Percentiles rank a stretch among this genome's conserved stretches.
phyloP scores from a whole-genome alignment of 2,113 vertebrate species.

The Proteles cristata region DNA sequence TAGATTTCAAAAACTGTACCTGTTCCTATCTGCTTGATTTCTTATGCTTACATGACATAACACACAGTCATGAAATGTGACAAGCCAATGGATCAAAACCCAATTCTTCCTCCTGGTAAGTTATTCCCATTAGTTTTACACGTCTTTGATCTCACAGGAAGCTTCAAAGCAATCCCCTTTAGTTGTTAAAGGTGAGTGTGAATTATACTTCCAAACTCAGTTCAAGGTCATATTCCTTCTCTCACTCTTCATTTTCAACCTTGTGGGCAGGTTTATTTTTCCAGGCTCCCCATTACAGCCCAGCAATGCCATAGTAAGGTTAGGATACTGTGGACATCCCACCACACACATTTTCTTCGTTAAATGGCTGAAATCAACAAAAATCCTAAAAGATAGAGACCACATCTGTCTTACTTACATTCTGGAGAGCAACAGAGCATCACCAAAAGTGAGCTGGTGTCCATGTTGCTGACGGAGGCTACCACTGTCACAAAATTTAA shows the following conservation, averaged over 20 bases:
- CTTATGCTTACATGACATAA: neutral
- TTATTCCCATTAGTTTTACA: neutral
- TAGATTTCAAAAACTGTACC: neutral
- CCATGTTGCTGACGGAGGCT: accelerated
- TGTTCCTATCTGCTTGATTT: neutral
- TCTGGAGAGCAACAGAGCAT: neutral
- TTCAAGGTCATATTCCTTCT: neutral
- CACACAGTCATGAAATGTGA: neutral
- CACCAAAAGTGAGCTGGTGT: neutral
- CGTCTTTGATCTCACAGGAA: neutral
- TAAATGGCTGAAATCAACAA: neutral
- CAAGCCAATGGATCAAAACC: neutral
- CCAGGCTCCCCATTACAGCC: neutral
- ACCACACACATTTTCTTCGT: neutral
- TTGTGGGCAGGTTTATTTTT: neutral
- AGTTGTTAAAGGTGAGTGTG: neutral
- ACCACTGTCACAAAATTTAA: neutral
- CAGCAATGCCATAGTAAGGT: neutral
- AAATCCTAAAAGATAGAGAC: neutral
- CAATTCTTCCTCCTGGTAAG: neutral
- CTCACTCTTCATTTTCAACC: neutral
- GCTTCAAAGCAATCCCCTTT: neutral
- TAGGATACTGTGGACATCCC: neutral
- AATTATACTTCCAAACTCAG: neutral
- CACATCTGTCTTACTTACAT: neutral